Conservation (phyloP, 2,888 invertebrate genomes). For the Choristoneura rosaceana region DNA sequence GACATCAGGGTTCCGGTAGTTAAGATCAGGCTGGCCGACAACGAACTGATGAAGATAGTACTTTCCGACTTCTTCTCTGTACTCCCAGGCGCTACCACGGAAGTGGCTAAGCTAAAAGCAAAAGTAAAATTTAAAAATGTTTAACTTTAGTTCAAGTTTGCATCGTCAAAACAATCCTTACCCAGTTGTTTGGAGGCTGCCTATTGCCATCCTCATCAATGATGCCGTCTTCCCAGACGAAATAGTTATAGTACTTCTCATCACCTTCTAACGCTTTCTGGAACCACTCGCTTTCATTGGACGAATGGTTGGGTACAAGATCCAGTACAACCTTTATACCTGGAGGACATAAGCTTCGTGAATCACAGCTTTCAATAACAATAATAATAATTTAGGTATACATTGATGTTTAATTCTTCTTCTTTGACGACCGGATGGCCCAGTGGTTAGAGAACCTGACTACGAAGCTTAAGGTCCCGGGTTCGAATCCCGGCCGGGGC, state of each 20-base stretch:
- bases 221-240: constrained; percentile 88
- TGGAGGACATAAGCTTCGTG: constrained; percentile 48
- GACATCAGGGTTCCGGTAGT: constrained; percentile 88
- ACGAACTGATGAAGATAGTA: constrained; percentile 91
- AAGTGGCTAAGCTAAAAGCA: constrained; percentile 81
- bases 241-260: constrained; percentile 89
- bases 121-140: constrained; percentile 7
- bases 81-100: constrained; percentile 90
- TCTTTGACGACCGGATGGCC: too few relatives aligned
- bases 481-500: too few relatives aligned
- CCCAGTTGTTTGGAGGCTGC: constrained; percentile 91
- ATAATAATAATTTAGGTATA: background rate
- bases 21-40: constrained; percentile 89
- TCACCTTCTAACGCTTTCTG: constrained; percentile 87
- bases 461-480: too few relatives aligned
- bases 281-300: constrained; percentile 94
- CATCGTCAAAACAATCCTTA: constrained; percentile 57
- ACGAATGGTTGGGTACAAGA: constrained; percentile 91
- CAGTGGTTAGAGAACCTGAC: too few relatives aligned
- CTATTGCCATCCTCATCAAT: constrained; percentile 72
- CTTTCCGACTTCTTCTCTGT: constrained; percentile 86
- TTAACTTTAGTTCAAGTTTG: background rate
- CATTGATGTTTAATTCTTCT: background rate
- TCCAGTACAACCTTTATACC: constrained; percentile 87
- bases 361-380: background rate